A percentile compares a stretch with the other conserved stretches of the same genome.
Evolutionary conservation across 2,888 invertebrate species (phyloP).

Genomic region (Drosophila nr. perissopoda): DNA sequence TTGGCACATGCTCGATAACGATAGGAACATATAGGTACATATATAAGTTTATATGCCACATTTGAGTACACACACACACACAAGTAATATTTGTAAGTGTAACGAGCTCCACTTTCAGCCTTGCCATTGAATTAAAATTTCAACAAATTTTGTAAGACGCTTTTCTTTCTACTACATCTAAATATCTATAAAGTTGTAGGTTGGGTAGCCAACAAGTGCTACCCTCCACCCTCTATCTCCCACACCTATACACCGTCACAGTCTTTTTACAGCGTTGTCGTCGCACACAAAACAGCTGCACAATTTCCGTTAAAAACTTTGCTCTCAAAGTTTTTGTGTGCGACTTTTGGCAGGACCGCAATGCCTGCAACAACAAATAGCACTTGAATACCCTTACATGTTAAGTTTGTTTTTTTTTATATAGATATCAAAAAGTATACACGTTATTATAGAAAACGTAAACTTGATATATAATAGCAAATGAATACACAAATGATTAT

Average conservation of each 20-base stretch:
- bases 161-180: slow-evolving; percentile 30
- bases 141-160: slow-evolving; percentile 61
- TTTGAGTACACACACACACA: background rate
- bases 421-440: background rate
- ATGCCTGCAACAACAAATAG: slow-evolving; percentile 22
- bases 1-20: slow-evolving; percentile 40
- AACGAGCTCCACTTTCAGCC: slow-evolving; percentile 2
- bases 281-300: slow-evolving; percentile 76
- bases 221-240: background rate
- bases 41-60: slow-evolving; percentile 4
- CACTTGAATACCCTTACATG: slow-evolving; percentile 36
- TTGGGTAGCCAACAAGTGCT: slow-evolving; percentile 56
- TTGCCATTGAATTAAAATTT: slow-evolving; percentile 71
- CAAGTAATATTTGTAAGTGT: slow-evolving; percentile 11
- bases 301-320: slow-evolving; percentile 74
- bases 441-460: background rate
- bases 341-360: slow-evolving; percentile 63
- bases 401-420: background rate
- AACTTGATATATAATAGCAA: background rate
- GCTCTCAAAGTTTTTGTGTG: slow-evolving; percentile 69
- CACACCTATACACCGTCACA: background rate
- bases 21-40: slow-evolving; percentile 8
- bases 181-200: slow-evolving; percentile 37
- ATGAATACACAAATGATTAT: background rate
- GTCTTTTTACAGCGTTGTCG: slow-evolving; percentile 25